These are phyloP conservation scores for Myiotriccus ornatus DNA, from an alignment of 2,797 vertebrate genomes.

Conservation along the genomic window DNA sequence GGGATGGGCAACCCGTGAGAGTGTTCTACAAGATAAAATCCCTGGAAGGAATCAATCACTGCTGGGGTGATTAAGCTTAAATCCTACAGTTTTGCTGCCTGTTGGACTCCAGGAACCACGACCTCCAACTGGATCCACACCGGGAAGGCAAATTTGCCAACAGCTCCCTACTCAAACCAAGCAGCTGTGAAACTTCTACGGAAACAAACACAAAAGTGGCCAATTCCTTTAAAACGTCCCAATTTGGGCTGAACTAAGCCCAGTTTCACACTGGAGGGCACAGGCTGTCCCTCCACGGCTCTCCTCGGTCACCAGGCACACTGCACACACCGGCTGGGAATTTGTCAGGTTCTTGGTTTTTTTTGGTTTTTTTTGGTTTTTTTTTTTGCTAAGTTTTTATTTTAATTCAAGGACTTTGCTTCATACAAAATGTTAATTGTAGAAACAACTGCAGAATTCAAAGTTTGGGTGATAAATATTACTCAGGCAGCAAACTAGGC, in stretches of 20 bases:
- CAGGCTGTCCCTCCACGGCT: not conserved
- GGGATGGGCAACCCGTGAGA: not conserved
- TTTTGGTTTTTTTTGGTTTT: not conserved
- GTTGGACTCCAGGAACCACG: not conserved
- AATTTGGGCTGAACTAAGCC: not conserved
- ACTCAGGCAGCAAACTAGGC: conserved; percentile 89
- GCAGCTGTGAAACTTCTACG: not conserved
- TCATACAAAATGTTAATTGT: conserved; percentile 98
- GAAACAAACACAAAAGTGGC: fast-evolving
- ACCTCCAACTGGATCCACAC: not conserved
- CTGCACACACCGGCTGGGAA: conserved; percentile 35
- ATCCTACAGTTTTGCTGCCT: not conserved
- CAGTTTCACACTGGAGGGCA: not conserved
- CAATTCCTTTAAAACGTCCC: not conserved
- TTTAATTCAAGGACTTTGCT: conserved; percentile 96
- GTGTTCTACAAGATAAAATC: not conserved
- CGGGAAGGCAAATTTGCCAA: not conserved
- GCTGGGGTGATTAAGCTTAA: not conserved
- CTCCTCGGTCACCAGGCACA: conserved; percentile 15
- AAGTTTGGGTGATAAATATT: conserved; percentile 89
- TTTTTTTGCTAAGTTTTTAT: conserved; percentile 83
- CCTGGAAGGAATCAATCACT: not conserved
- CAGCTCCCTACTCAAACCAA: not conserved
- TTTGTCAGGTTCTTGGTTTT: not conserved
- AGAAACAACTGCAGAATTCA: conserved; percentile 95